These are phyloP conservation scores for Ivindomyrus marchei DNA, from an alignment of 2,113 vertebrate genomes.

Conservation along the genomic window DNA sequence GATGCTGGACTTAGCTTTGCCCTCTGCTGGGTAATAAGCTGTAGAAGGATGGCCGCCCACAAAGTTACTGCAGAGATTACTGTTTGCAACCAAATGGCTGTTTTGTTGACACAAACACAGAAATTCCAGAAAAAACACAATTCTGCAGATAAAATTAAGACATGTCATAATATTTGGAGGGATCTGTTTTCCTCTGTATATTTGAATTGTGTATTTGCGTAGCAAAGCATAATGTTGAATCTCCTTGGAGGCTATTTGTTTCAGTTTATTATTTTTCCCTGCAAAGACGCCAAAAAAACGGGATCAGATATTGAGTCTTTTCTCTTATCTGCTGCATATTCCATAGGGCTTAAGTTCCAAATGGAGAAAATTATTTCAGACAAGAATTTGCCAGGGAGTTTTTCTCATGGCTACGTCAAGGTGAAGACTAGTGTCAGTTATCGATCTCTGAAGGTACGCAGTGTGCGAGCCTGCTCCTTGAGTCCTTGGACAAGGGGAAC, in stretches of 20 bases:
- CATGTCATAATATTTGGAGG: not conserved
- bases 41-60: not conserved
- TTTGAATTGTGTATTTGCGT: not conserved
- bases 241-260: not conserved
- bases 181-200: not conserved
- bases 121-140: not conserved
- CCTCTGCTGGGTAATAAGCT: not conserved
- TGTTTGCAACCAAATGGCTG: not conserved
- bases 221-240: not conserved
- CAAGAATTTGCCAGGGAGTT: not conserved
- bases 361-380: not conserved
- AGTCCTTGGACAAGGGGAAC: not conserved
- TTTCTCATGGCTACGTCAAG: not conserved
- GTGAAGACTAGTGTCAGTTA: not conserved
- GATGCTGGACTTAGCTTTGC: not conserved
- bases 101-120: not conserved
- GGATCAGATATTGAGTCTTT: not conserved
- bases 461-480: not conserved
- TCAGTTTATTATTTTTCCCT: not conserved
- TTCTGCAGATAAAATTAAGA: not conserved
- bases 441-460: not conserved
- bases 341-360: not conserved
- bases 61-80: not conserved
- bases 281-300: not conserved
- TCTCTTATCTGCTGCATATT: not conserved